A percentile compares a stretch with the other conserved stretches of the same genome.
Conservation (phyloP, 2,888 invertebrate genomes). For the Drosophila kambysellisi region DNA sequence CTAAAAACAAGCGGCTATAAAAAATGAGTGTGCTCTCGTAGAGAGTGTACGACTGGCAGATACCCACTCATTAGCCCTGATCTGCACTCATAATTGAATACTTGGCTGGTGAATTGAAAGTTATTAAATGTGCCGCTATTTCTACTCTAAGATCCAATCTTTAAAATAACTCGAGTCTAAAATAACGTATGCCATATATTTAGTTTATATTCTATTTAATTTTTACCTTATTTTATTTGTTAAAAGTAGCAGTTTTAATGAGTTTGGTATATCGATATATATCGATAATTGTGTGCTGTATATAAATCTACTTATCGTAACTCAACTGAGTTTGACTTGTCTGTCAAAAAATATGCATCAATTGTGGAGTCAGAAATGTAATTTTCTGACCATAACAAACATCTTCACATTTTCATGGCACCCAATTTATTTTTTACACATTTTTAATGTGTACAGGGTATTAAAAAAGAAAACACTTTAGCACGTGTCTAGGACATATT, state of each 20-base stretch:
- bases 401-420: not conserved
- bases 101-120: too few species aligned
- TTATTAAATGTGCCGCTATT: too few species aligned
- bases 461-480: not conserved
- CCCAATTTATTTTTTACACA: not conserved
- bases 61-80: not conserved
- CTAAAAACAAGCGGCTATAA: slow-evolving; percentile 7
- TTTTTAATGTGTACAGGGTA: not conserved
- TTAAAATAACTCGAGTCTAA: too few species aligned
- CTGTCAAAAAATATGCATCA: not conserved
- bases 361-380: not conserved
- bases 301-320: not conserved
- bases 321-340: not conserved
- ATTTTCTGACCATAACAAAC: not conserved
- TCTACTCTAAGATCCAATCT: too few species aligned
- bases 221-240: not conserved
- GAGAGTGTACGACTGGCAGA: not conserved
- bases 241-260: not conserved
- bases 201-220: too few species aligned
- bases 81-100: too few species aligned
- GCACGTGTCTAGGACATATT: slow-evolving; percentile 4
- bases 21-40: not conserved
- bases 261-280: not conserved
- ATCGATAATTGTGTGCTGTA: not conserved
- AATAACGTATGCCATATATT: too few species aligned